A percentile compares a stretch with the other conserved stretches of the same genome.
phyloP scores from a whole-genome alignment of 2,113 vertebrate species.

The Bombycilla garrulus region DNA sequence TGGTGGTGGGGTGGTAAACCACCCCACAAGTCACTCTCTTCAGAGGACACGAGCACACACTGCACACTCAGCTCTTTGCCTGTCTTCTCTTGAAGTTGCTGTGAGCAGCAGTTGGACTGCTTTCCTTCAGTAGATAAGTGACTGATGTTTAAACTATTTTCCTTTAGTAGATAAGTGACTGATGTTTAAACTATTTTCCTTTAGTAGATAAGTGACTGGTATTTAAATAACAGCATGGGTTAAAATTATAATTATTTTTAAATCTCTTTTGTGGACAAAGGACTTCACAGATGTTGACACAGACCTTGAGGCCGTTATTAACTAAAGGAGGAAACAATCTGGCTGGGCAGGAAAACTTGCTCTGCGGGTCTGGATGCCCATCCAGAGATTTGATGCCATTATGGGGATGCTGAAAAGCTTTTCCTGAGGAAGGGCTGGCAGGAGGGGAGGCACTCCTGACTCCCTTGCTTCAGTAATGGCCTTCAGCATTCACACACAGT shows the following conservation, averaged over 20 bases:
- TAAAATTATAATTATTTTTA: neutral
- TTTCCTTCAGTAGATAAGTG: neutral
- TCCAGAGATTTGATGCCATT: neutral
- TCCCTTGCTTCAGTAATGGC: neutral
- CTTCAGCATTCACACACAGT: neutral
- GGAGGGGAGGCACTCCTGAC: neutral
- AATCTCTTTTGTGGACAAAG: neutral
- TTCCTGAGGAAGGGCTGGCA: neutral
- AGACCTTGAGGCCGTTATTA: neutral
- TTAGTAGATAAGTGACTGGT: neutral
- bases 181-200: neutral
- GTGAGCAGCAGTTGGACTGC: neutral
- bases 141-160: neutral
- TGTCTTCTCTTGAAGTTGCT: neutral
- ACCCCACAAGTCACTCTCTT: neutral
- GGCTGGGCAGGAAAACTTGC: neutral
- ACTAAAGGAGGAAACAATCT: neutral
- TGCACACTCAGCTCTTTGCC: rapidly evolving
- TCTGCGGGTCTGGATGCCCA: neutral
- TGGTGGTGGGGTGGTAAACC: neutral
- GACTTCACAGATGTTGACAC: neutral
- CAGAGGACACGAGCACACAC: neutral
- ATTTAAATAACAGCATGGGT: neutral
- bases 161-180: neutral
- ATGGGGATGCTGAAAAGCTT: neutral